Evolutionary conservation across 2,113 vertebrate genomes (phyloP), one percentile per base, ranked within the genome.

Genomic region (Daubentonia madagascariensis): DNA sequence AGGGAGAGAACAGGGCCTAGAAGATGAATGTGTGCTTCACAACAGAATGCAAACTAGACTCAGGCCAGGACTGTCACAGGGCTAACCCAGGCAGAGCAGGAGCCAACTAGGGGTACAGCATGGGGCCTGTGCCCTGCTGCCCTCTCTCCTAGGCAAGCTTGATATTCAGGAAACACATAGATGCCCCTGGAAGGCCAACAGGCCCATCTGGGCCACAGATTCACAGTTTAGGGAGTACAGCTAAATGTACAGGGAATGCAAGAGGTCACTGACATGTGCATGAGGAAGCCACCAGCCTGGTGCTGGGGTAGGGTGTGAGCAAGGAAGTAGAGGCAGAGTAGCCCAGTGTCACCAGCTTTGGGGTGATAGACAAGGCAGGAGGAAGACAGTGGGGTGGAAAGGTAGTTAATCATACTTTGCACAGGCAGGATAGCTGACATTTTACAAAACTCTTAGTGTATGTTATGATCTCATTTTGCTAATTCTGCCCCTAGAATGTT

Each of bases 41-140:
- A 59, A 14, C 25, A 65, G 61, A 68, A 10, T 30, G 13, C 8
- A 6, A 6, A 50, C 73, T 22, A 23, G 12, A 43, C 2, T 40
- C 30, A 25, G 20, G 28, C 13, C n/a, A 59, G 7, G 54, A 30
- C 57, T 79, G 48, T 43, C 32, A 78, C 4, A 1, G 5, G n/a
- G 3, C 35, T 22, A n/a, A 63, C 7, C 28, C 25, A 40, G 32
- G 40, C 17, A 79, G 20, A 54, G 73, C 12, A 12, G 43, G 3
- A 9, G 4, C 37, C 40, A 52, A 5, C 6, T 1, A 1, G 5
- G 43, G 23, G 18, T 14, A 11, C 4, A 10, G 8, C 4, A 10
- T 65, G 40, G 35, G 1, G n/a, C 30, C 1, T 0, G 0, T 37
- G 12, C 12, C 25, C 20, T 89, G 59, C 11, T 40, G 3, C 48